A percentile compares a stretch with the other conserved stretches of the same genome.
Evolutionary conservation across 2,797 vertebrate species (phyloP).

Genomic region (Harpagifer antarcticus): DNA sequence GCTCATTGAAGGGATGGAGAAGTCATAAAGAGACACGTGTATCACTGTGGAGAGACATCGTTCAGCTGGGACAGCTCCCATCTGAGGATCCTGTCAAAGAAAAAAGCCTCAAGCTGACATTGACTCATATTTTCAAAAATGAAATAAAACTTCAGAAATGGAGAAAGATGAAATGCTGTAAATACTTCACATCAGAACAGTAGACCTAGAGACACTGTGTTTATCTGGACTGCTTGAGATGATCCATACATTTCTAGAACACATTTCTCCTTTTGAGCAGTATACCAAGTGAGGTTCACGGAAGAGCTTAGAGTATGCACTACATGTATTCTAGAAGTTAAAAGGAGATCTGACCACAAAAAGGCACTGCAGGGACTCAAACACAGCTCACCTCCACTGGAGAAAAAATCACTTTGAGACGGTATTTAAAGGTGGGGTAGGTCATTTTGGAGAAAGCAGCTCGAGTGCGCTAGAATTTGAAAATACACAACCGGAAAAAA

Average conservation of each 20-base stretch:
- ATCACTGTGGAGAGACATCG: constrained; percentile 55
- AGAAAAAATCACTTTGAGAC: too few relatives aligned
- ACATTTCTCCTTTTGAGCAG: not conserved
- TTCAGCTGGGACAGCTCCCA: constrained; percentile 45
- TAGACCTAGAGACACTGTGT: not conserved
- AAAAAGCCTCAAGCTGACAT: constrained; percentile 41
- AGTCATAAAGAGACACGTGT: constrained; percentile 59
- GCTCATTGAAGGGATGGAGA: constrained; percentile 56
- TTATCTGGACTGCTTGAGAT: not conserved
- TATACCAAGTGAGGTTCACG: not conserved
- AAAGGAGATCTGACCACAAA: not conserved
- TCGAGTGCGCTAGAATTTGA: too few relatives aligned
- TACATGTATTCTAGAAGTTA: not conserved
- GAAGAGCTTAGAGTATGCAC: not conserved
- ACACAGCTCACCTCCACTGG: too few relatives aligned
- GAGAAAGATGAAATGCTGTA: constrained; percentile 7
- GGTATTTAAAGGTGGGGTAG: too few relatives aligned
- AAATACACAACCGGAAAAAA: too few relatives aligned
- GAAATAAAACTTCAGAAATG: constrained; percentile 27
- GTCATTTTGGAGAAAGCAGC: too few relatives aligned
- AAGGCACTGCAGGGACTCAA: too few relatives aligned
- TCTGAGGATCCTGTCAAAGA: constrained; percentile 7
- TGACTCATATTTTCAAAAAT: constrained; percentile 30
- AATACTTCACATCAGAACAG: constrained; percentile 6
- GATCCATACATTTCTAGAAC: not conserved